Base-by-base conservation (phyloP, 2,888 invertebrate genomes). In the Penaeus monodon region DNA sequence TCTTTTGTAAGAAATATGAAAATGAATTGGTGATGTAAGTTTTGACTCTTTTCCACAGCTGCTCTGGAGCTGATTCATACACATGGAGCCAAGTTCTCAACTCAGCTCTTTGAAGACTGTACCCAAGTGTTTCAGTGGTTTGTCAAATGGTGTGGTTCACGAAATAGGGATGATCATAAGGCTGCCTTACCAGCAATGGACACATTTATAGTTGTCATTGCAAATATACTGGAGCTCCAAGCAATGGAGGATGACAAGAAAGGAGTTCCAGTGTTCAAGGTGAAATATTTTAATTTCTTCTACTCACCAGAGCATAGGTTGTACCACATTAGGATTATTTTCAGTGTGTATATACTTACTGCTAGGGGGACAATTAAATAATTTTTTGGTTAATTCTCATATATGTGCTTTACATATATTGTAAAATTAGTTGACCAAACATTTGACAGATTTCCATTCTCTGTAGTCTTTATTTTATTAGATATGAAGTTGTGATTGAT, bases 121-220 rank as follows among this genome's bases (percentile, higher is more conserved):
- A 81, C 81, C 22, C 65, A 81, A 33, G 20, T 90, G 73, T 90
- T 88, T 68, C 82, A 73, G 22, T 90, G 90, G 90, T 44, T 90
- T 10, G 29, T 88, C 38, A 65, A 76, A 24, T 90, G 90, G 90
- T 85, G 85, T 77, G 27, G 73, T 44, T 66, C 82, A n/a, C 79
- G 68, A 63, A 88, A 90, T 85, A 64, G 88, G 64, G 90, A 90
- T 79, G 90, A 90, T 63, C 85, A 86, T 81, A 90, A 90, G 81
- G 88, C 85, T 65, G 88, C 78, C 63, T 12, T 88, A 63, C 79
- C 79, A 64, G 88, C 90, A 29, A 86, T 90, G 87, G 88, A 90
- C 73, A 87, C 90, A 0, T 90, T 90, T 49, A 78, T 88, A 24
- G 33, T 44, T 38, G 88, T 88, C n/a, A 81, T 88, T 17, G 87